Base-by-base conservation (phyloP, 2,888 invertebrate species). In the Heliconius aoede region DNA sequence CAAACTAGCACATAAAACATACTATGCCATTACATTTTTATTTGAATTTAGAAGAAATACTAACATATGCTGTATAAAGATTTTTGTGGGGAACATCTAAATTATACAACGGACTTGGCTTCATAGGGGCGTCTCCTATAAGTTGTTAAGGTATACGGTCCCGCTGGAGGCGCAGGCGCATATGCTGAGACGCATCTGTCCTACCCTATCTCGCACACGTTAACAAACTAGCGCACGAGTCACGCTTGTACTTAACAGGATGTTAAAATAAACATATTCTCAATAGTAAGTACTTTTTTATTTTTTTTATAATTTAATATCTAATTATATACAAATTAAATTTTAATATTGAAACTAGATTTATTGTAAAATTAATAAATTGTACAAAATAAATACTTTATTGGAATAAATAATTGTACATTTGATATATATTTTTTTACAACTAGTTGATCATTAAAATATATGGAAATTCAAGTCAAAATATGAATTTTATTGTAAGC, bases 171-270 rank as follows among this genome's bases (percentile, higher is more conserved):
- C 80, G 80, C 81, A 74, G 78, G 79, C 82, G 82, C 85, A 84
- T 82, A 82, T 86, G 79, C 64, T 81, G 83, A 81, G 79, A 81
- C 78, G 80, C 89, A 90, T 89, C 90, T 89, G 90, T 89, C 87
- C 89, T 88, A 89, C 88, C 87, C 84, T 77, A 83, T 85, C 84
- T 83, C 82, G 83, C 81, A 81, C 84, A 81, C 80, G 81, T 80
- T 80, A 81, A 84, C 85, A 84, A 85, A 85, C 86, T 89, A 88
- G 87, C 86, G 88, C 90, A 89, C 88, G 88, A 84, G 87, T 85
- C 85, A 78, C 74, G 73, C 61, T 77, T 68, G 64, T 65, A 58
- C 78, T 62, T 58, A 76, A 84, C 82, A 84, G 82, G 83, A 61
- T 84, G 83, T 76, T 40, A 30, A 60, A 32, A 55, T 9, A 40